Base-by-base conservation (phyloP, 2,797 vertebrate genomes). In the Carapus acus region DNA sequence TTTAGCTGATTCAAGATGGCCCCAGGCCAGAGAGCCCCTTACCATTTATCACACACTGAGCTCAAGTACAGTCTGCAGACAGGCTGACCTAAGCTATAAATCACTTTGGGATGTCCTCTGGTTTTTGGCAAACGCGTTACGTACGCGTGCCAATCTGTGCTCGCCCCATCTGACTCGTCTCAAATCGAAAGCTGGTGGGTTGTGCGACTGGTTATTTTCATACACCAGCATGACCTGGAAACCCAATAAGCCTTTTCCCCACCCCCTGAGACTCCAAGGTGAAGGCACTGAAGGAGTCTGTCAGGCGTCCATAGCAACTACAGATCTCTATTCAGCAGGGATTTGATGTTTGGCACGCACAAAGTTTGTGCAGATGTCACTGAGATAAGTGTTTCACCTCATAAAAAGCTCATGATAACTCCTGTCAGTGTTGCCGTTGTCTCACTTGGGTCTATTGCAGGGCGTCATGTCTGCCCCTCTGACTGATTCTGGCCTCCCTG, bases 1-100 rank as follows among this genome's bases (percentile, higher is more conserved):
- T 74, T 79, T 74, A 64, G 78, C 64, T 79, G 57, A 85, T 83
- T 82, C 65, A 75, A 78, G 44, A 74, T 83, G 83, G 83, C 78
- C 45, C 42, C 7, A 2, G 37, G 85, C 85, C 80, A 86, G 55
- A 14, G 15, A 62, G 45, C 11, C 65, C 57, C 62, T 83, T 79
- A 18, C 42, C 64, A 81, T 83, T 83, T 62, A 80, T 85, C 67
- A 66, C 67, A 60, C 43, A 19, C 45, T 39, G 60, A 61, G 34
- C 56, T 74, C 57, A 67, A 73, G 71, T 57, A 51, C 63, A 56
- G 24, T 58, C 65, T 67, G 64, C 42, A 69, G 65, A 68, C 70
- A 51, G 21, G 4, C 64, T 9, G 42, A 49, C 31, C 58, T 54
- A 13, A 55, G 50, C 46, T 52, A 45, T 63, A 59, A 73, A 64